Evolutionary conservation across 2,888 invertebrate genomes (phyloP).

Genomic region (Seladonia tumulorum): DNA sequence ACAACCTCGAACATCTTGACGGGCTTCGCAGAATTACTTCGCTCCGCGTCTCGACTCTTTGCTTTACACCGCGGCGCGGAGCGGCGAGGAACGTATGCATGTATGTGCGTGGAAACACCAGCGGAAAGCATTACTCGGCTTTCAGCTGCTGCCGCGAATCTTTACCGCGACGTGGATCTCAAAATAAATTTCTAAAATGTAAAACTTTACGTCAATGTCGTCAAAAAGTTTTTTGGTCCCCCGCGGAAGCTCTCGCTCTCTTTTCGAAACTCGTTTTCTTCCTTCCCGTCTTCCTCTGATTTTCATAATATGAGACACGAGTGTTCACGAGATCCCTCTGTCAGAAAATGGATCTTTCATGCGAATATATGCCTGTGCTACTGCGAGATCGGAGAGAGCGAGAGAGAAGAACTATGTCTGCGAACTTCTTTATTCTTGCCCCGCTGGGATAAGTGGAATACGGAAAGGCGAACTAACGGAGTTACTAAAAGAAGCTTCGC

Average conservation of each 20-base stretch:
- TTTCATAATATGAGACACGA: not conserved
- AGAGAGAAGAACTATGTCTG: not conserved
- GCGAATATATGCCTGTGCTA: not conserved
- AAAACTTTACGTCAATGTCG: not conserved
- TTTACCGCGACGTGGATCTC: not conserved
- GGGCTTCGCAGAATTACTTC: constrained; percentile 5
- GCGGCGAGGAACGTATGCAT: not conserved
- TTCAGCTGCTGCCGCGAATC: not conserved
- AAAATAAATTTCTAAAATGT: not conserved
- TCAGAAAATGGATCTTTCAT: not conserved
- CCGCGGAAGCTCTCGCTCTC: not conserved
- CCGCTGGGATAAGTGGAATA: not conserved
- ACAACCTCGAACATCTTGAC: constrained; percentile 8
- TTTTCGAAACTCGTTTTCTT: not conserved
- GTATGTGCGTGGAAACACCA: not conserved
- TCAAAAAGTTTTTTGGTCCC: not conserved
- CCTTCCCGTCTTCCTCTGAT: not conserved
- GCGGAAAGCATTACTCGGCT: not conserved
- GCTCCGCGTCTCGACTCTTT: not conserved
- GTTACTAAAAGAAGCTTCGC: not conserved
- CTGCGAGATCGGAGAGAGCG: not conserved
- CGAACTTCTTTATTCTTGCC: not conserved
- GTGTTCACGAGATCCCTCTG: too few relatives aligned
- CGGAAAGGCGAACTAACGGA: not conserved
- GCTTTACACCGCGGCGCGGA: not conserved